These are phyloP conservation scores for Akabosia matsudoensis DNA, from an alignment of 1,140 invertebrate genomes.

Conservation along the genomic window DNA sequence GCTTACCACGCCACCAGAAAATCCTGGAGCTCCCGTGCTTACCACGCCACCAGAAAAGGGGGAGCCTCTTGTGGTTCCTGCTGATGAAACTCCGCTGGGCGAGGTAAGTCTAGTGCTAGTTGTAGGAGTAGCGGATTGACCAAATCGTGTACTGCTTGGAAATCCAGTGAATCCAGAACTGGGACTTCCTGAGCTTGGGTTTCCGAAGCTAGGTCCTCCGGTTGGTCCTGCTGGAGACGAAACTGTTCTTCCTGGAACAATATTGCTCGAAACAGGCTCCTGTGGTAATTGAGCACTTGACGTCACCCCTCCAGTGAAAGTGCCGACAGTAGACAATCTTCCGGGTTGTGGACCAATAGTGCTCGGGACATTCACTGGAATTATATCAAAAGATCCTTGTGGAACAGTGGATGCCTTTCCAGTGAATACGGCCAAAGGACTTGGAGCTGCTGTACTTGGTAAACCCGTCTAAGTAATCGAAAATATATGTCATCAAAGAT, in stretches of 20 bases:
- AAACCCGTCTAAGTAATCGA: neutral
- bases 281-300: no score
- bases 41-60: no score
- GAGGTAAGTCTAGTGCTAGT: neutral
- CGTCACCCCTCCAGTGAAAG: no score
- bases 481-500: neutral
- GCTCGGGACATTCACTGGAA: neutral
- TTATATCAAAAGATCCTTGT: constrained; percentile 3
- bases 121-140: neutral
- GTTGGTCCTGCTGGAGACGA: neutral
- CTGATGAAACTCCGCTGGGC: no score
- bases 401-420: neutral
- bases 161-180: neutral
- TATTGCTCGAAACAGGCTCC: no score
- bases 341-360: neutral
- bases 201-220: neutral
- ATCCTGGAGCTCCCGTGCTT: no score
- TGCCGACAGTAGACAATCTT: neutral
- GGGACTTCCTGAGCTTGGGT: neutral
- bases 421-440: neutral
- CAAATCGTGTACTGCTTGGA: neutral
- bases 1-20: no score
- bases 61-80: no score
- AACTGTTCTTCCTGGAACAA: neutral
- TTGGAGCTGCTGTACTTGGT: neutral